A percentile compares a stretch with the other conserved stretches of the same genome.
These are phyloP conservation scores for Scolopax rusticola DNA, from an alignment of 2,797 vertebrate species.

Conservation along the genomic window DNA sequence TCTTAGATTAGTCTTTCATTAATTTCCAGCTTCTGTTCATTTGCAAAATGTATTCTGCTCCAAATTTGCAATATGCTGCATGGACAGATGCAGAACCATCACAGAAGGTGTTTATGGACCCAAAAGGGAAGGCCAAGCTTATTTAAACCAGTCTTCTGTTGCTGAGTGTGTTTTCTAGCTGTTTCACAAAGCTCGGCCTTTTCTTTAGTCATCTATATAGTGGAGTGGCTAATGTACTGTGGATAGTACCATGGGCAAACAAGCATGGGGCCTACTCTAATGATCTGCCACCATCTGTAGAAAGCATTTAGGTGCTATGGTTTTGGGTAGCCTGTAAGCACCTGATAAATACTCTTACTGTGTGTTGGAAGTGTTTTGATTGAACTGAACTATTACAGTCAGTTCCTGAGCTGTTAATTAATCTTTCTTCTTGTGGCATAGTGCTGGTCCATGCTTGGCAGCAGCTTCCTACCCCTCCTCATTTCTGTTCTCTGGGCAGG, in stretches of 20 bases:
- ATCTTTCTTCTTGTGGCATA: not conserved
- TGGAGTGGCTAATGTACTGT: not conserved
- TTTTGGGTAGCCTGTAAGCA: not conserved
- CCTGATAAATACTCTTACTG: not conserved
- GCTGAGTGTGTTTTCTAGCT: not conserved
- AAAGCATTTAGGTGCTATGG: not conserved
- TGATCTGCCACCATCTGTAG: not conserved
- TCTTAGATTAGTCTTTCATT: not conserved
- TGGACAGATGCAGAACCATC: not conserved
- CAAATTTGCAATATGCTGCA: not conserved
- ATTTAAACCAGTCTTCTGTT: not conserved
- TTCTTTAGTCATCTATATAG: not conserved
- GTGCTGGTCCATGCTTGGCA: not conserved
- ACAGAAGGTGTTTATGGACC: not conserved
- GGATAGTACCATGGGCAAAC: not conserved
- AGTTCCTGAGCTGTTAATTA: not conserved
- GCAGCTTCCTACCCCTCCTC: not conserved
- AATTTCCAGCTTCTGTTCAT: not conserved
- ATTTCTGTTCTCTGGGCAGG: not conserved
- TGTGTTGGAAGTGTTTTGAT: constrained; percentile 17
- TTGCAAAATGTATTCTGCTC: not conserved
- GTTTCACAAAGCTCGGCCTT: not conserved
- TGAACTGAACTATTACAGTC: not conserved
- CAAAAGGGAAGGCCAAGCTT: not conserved
- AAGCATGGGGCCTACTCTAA: not conserved